phyloP scores from a whole-genome alignment of 2,888 invertebrate genomes.

The Oligia latruncula region DNA sequence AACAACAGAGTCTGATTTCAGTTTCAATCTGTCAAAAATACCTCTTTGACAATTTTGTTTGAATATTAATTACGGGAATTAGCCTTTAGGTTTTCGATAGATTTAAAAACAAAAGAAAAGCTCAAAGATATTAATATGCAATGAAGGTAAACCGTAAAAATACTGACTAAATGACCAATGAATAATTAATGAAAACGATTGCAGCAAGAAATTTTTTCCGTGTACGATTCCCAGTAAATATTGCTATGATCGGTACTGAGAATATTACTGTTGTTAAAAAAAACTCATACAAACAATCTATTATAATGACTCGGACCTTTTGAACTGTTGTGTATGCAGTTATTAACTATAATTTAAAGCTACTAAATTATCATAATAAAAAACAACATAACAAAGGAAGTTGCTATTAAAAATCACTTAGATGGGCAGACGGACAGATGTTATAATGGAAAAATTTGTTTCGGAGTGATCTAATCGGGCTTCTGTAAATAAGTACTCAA shows the following conservation, averaged over 20 bases:
- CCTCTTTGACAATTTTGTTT: no score
- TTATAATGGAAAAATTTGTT: constrained; percentile 72
- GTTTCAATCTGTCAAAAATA: no score
- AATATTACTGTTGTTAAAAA: constrained; percentile 30
- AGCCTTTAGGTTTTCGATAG: background rate
- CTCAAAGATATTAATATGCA: constrained; percentile 1
- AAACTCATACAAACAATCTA: constrained; percentile 42
- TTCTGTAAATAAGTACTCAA: constrained; percentile 53
- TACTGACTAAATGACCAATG: background rate
- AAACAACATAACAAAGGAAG: constrained; percentile 76
- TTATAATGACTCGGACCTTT: constrained; percentile 65
- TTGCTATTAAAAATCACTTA: constrained; percentile 82
- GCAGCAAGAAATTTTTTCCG: constrained; percentile 6
- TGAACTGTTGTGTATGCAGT: constrained; percentile 63
- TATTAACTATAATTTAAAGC: constrained; percentile 70
- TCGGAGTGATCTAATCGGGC: constrained; percentile 63
- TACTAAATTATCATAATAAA: constrained; percentile 70
- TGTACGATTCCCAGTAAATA: constrained; percentile 25
- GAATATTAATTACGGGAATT: no score
- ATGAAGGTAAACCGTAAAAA: constrained; percentile 17
- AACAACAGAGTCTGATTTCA: background rate
- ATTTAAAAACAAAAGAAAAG: constrained; percentile 16
- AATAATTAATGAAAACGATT: constrained; percentile 24
- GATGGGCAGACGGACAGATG: constrained; percentile 64
- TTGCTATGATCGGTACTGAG: background rate